These are phyloP conservation scores for Cenopis cana DNA, from an alignment of 2,888 invertebrate genomes.

Conservation along the genomic window DNA sequence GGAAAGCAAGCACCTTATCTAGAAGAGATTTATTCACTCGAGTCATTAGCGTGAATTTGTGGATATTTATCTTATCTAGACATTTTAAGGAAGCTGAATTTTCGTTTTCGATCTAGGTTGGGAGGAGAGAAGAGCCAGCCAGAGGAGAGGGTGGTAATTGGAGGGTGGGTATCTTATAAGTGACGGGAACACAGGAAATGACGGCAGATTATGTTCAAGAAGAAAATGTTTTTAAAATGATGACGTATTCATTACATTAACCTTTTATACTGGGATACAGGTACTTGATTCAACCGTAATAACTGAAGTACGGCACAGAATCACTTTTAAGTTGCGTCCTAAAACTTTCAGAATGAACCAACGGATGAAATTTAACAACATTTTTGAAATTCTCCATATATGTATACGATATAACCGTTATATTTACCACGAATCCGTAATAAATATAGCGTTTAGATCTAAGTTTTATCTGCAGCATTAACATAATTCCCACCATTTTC, in stretches of 20 bases:
- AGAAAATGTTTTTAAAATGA: constrained; percentile 9
- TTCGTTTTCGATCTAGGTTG: constrained; percentile 84
- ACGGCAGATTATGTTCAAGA: constrained; percentile 30
- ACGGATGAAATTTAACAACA: not conserved
- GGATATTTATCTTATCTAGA: constrained; percentile 72
- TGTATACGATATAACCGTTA: no score
- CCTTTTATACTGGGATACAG: no score
- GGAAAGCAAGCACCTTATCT: constrained; percentile 46
- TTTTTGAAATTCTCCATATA: not conserved
- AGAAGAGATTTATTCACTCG: constrained; percentile 54
- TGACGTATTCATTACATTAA: constrained; percentile 18
- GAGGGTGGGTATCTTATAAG: constrained; percentile 80
- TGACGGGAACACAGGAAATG: constrained; percentile 27
- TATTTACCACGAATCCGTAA: no score
- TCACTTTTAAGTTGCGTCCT: not conserved
- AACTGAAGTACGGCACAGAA: not conserved
- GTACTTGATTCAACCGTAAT: no score
- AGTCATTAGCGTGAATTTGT: constrained; percentile 69
- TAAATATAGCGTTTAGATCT: not conserved
- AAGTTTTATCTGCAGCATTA: not conserved
- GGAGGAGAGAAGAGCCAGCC: constrained; percentile 76
- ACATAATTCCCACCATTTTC: not conserved
- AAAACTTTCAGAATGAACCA: not conserved
- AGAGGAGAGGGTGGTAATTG: constrained; percentile 77
- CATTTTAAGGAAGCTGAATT: constrained; percentile 76